Conservation (phyloP, 1,140 invertebrate species). For the Drosophila pseudoananassae region DNA sequence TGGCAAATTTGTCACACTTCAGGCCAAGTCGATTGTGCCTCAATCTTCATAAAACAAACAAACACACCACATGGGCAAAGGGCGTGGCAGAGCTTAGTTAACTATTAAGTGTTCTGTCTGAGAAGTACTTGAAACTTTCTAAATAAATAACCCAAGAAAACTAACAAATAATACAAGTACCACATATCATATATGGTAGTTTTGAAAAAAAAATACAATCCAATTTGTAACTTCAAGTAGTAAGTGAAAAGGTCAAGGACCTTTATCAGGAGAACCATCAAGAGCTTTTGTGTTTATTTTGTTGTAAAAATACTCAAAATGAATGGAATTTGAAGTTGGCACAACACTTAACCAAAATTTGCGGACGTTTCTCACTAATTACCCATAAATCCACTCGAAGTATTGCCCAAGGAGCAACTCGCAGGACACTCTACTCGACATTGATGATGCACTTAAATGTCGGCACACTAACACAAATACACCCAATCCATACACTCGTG, state of each 20-base stretch:
- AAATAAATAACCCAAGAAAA: neutral
- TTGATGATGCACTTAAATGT: constrained; percentile 42
- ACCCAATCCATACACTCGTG: constrained; percentile 2
- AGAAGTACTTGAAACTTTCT: neutral
- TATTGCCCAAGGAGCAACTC: constrained; percentile 1
- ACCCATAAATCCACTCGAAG: constrained; percentile 34
- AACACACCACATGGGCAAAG: neutral
- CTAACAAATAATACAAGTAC: neutral
- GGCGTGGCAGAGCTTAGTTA: neutral
- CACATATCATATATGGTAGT: too few species aligned
- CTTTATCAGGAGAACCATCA: neutral
- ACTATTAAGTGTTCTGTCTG: neutral
- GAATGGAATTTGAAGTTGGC: neutral
- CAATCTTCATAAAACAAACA: constrained; percentile 31
- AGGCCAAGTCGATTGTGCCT: constrained; percentile 35
- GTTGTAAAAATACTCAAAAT: neutral
- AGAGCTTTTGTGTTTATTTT: neutral
- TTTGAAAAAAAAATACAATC: too few species aligned
- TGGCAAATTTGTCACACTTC: constrained; percentile 62
- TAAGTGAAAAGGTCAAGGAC: neutral
- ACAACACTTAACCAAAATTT: neutral
- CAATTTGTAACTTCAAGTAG: neutral
- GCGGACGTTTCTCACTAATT: constrained; percentile 15
- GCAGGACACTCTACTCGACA: constrained; percentile 22
- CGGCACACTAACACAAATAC: constrained; percentile 23